Evolutionary conservation across 2,888 invertebrate species (phyloP).

Genomic region (Pachydiplax longipennis): DNA sequence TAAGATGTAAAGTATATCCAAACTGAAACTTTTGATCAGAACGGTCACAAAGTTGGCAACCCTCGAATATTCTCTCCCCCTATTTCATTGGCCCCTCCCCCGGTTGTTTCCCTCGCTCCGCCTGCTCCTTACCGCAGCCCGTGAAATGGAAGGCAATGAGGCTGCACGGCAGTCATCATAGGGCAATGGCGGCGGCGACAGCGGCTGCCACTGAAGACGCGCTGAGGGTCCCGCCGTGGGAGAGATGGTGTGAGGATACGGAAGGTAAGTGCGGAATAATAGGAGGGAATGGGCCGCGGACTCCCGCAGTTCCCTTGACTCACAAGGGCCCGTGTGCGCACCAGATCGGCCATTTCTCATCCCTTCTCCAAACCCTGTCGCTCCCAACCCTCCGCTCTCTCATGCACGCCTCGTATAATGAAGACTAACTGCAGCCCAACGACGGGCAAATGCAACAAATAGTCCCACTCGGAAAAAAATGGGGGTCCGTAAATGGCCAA

Average conservation of each 20-base stretch:
- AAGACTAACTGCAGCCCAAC: slow-evolving; percentile 26
- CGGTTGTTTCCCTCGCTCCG: background rate
- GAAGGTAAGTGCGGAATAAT: background rate
- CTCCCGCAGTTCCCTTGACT: slow-evolving; percentile 31
- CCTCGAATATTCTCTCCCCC: background rate
- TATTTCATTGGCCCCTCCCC: slow-evolving; percentile 1
- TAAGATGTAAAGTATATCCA: too few relatives aligned
- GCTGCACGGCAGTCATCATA: slow-evolving; percentile 46
- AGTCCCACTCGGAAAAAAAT: background rate
- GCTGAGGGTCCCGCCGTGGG: background rate
- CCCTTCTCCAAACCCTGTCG: background rate
- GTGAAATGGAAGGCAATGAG: slow-evolving; percentile 51
- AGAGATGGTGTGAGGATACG: background rate
- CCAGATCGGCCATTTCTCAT: slow-evolving; percentile 38
- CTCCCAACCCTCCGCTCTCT: background rate
- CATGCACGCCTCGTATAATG: slow-evolving; percentile 33
- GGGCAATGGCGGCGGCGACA: slow-evolving; percentile 11
- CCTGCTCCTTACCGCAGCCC: slow-evolving; percentile 48
- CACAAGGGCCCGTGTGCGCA: background rate
- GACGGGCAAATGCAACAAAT: slow-evolving; percentile 31
- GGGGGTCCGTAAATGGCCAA: slow-evolving; percentile 1
- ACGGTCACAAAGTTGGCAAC: too few relatives aligned
- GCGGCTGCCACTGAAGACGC: background rate
- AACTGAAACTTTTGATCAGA: too few relatives aligned
- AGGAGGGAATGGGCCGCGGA: slow-evolving; percentile 18